Conservation (phyloP, 2,113 vertebrate genomes). For the Rhea americana region DNA sequence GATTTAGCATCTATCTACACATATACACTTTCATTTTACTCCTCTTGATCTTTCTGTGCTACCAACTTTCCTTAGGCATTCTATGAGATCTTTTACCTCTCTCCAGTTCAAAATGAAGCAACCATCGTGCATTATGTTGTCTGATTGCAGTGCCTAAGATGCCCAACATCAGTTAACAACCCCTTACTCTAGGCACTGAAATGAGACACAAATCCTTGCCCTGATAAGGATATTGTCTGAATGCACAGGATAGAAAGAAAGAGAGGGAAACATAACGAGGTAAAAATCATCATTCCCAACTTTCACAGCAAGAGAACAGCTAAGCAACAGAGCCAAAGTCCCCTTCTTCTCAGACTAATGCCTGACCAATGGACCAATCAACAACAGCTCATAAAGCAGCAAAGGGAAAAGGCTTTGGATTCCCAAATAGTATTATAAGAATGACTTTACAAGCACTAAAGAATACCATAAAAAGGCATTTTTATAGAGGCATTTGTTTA, state of each 20-base stretch:
- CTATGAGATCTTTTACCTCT: not conserved
- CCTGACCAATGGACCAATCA: not conserved
- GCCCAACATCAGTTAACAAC: not conserved
- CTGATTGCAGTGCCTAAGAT: not conserved
- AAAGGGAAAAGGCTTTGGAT: not conserved
- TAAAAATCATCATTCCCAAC: not conserved
- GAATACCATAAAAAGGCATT: not conserved
- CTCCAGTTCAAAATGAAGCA: not conserved
- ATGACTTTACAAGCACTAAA: not conserved
- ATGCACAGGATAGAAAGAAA: not conserved
- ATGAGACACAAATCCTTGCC: not conserved
- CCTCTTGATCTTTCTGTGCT: not conserved
- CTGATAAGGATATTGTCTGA: not conserved
- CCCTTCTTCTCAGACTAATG: not conserved
- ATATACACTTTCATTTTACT: not conserved
- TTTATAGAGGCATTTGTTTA: slow-evolving; percentile 44
- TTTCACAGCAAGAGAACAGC: not conserved
- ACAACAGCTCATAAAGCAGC: not conserved
- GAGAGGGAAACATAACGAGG: not conserved
- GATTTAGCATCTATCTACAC: not conserved
- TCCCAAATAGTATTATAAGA: not conserved
- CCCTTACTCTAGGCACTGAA: not conserved
- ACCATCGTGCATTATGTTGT: not conserved
- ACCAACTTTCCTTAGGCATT: not conserved
- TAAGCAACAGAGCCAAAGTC: not conserved